A percentile compares a stretch with the other conserved stretches of the same genome.
Conservation (phyloP, 2,797 vertebrate genomes). For the Sebastiscus tertius region DNA sequence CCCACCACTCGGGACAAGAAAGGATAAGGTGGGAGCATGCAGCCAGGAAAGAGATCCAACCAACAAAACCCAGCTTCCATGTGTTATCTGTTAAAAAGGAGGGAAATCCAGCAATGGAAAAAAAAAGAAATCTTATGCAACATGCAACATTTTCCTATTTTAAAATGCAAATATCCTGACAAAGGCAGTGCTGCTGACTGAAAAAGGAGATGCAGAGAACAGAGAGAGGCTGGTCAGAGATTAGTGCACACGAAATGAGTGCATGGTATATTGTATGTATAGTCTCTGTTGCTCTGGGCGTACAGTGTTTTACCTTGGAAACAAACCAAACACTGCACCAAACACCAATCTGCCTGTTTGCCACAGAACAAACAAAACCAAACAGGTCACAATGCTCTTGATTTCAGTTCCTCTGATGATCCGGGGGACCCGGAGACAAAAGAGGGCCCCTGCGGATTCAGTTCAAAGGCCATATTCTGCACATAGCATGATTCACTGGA, state of each 20-base stretch:
- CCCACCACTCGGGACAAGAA: neutral
- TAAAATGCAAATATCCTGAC: slow-evolving; percentile 43
- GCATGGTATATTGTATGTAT: neutral
- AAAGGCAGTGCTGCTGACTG: slow-evolving; percentile 24
- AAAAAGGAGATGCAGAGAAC: slow-evolving; percentile 10
- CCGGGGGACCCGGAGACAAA: slow-evolving; percentile 23
- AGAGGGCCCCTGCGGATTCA: slow-evolving; percentile 31
- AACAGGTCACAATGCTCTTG: slow-evolving; percentile 35
- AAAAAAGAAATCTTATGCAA: slow-evolving; percentile 45
- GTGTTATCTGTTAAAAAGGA: slow-evolving; percentile 40
- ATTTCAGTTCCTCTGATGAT: slow-evolving; percentile 52
- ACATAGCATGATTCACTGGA: slow-evolving; percentile 16
- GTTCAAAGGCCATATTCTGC: slow-evolving; percentile 49
- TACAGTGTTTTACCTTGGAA: neutral
- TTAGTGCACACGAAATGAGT: neutral
- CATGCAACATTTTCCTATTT: slow-evolving; percentile 43
- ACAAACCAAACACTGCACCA: slow-evolving; percentile 4
- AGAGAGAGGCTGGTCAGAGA: neutral
- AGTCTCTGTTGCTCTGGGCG: neutral
- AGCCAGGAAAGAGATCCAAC: slow-evolving; percentile 16
- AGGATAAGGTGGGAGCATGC: slow-evolving; percentile 15
- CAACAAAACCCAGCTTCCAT: slow-evolving; percentile 32
- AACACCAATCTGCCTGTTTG: slow-evolving; percentile 11
- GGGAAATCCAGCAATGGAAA: slow-evolving; percentile 46
- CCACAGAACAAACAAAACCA: slow-evolving; percentile 39